Conservation (phyloP, 2,888 invertebrate species). For the Glaucopsyche alexis region DNA sequence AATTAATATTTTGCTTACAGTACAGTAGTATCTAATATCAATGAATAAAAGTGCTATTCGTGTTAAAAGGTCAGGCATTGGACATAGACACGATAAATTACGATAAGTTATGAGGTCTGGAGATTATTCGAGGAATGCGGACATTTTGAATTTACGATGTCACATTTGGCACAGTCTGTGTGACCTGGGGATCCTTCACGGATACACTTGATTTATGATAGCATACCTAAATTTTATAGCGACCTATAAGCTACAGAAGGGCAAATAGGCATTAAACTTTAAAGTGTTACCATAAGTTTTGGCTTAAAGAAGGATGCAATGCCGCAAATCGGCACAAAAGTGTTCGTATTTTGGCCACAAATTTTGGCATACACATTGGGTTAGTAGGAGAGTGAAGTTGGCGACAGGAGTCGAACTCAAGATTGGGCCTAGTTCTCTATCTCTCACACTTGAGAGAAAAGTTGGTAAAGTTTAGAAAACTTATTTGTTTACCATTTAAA, state of each 20-base stretch:
- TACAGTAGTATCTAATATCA: neutral
- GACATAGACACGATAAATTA: constrained; percentile 11
- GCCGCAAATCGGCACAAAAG: too few species aligned
- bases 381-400: neutral
- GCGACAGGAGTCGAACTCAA: neutral
- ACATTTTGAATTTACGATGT: constrained; percentile 17
- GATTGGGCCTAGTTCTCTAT: neutral
- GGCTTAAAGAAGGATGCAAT: too few species aligned
- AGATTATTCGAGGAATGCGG: constrained; percentile 6
- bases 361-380: neutral
- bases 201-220: neutral
- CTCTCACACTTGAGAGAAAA: neutral
- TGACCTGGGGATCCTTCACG: neutral
- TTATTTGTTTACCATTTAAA: too few species aligned
- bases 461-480: too few species aligned
- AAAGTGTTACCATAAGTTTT: too few species aligned
- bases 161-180: constrained; percentile 8
- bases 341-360: neutral
- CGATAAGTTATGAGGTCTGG: neutral
- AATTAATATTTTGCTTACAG: too few species aligned
- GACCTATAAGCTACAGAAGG: neutral
- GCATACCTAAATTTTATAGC: neutral
- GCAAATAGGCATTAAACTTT: too few species aligned
- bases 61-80: constrained; percentile 13
- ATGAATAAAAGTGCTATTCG: constrained; percentile 4